These are phyloP conservation scores for Petrophora chlorosata DNA, from an alignment of 2,888 invertebrate genomes.

Conservation along the genomic window DNA sequence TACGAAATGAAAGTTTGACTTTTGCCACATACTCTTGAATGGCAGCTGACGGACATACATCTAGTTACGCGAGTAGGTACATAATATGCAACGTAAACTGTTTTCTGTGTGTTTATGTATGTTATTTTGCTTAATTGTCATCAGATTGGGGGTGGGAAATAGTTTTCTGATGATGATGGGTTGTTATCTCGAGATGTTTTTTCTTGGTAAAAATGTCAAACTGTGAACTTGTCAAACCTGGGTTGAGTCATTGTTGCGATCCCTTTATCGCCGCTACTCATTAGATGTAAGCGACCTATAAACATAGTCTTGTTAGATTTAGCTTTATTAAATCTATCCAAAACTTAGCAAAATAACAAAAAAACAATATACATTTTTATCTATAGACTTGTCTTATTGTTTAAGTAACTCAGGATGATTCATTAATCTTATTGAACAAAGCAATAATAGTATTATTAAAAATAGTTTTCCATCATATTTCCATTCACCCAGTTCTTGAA, in stretches of 20 bases:
- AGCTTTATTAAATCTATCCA: neutral
- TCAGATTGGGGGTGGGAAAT: conserved; percentile 45
- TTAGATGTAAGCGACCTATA: conserved; percentile 48
- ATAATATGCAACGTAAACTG: conserved; percentile 67
- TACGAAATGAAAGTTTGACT: conserved; percentile 84
- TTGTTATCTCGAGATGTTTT: conserved; percentile 68
- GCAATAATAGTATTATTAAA: conserved; percentile 2
- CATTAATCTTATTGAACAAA: conserved; percentile 11
- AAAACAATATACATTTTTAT: too few species aligned
- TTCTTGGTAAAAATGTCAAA: conserved; percentile 78
- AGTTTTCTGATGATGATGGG: conserved; percentile 56
- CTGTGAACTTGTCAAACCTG: conserved; percentile 79
- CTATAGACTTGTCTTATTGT: too few species aligned
- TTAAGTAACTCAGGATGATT: conserved; percentile 10
- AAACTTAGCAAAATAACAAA: neutral
- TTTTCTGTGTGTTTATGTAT: conserved; percentile 54
- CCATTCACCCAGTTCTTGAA: neutral
- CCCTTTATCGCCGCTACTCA: conserved; percentile 55
- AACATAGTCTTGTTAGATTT: conserved; percentile 49
- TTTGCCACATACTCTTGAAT: conserved; percentile 85
- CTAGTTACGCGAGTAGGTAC: conserved; percentile 74
- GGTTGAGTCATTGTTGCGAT: conserved; percentile 81
- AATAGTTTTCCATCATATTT: neutral
- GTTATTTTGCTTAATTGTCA: conserved; percentile 53
- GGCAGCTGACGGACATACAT: conserved; percentile 82